Evolutionary conservation across 2,888 invertebrate genomes (phyloP).

Genomic region (Melieria crassipennis): DNA sequence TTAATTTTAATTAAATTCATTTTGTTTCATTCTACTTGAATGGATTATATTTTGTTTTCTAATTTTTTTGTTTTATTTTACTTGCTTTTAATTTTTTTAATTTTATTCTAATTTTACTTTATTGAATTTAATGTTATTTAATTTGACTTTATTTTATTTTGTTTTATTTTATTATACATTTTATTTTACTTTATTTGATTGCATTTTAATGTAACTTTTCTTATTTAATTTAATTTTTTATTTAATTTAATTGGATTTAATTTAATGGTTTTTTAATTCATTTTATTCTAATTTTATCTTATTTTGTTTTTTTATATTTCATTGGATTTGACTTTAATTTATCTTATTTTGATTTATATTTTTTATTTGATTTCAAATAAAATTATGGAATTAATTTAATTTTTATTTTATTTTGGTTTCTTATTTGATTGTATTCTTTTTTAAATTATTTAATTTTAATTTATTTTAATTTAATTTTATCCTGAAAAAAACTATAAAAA

Average conservation of each 20-base stretch:
- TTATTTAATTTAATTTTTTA: background rate
- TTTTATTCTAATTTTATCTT: slow-evolving; percentile 10
- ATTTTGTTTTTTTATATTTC: slow-evolving; percentile 7
- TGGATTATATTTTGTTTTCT: background rate
- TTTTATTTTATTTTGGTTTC: too few species aligned
- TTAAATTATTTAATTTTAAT: too few species aligned
- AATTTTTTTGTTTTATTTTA: background rate
- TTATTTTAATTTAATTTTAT: too few species aligned
- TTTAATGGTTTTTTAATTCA: background rate
- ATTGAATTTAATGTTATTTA: too few species aligned
- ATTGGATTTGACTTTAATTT: background rate
- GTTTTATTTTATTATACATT: too few species aligned
- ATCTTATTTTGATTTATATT: background rate
- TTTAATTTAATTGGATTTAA: slow-evolving; percentile 2
- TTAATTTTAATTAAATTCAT: too few species aligned
- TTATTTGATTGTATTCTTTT: too few species aligned
- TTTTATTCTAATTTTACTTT: background rate
- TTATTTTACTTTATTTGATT: background rate
- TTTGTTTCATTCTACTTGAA: background rate
- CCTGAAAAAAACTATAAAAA: too few species aligned
- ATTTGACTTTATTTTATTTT: too few species aligned
- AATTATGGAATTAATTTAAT: too few species aligned
- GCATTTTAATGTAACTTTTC: background rate
- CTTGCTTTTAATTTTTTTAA: background rate
- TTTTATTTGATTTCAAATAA: background rate